Conservation (phyloP, 1,140 invertebrate genomes). For the Thereuonema tuberculata region DNA sequence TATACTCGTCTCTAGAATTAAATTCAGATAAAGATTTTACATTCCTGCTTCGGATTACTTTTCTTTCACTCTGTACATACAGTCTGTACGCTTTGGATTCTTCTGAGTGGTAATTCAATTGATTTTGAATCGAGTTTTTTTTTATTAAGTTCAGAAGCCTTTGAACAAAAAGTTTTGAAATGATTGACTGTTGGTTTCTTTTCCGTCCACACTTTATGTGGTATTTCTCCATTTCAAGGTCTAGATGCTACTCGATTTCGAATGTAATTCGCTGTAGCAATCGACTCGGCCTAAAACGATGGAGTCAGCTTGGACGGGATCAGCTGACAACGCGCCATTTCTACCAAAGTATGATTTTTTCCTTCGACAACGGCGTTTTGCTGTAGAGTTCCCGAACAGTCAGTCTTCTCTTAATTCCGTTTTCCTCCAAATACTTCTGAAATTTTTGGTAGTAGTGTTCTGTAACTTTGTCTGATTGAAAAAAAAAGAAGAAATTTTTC, state of each 20-base stretch:
- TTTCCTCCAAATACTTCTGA: constrained; percentile 14
- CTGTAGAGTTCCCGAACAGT: constrained; percentile 39
- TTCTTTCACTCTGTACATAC: too few species aligned
- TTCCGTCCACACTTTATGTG: not conserved
- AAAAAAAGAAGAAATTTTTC: constrained; percentile 5
- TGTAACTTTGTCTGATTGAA: constrained; percentile 3
- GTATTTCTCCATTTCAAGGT: not conserved
- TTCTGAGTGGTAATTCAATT: too few species aligned
- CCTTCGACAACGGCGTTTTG: too few species aligned
- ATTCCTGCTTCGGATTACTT: too few species aligned
- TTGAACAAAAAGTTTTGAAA: too few species aligned
- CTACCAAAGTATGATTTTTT: constrained; percentile 28
- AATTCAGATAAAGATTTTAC: too few species aligned
- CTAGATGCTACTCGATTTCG: constrained; percentile 13
- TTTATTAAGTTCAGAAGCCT: too few species aligned
- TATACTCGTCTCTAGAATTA: too few species aligned
- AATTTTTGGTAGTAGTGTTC: constrained; percentile 15
- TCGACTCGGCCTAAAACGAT: constrained; percentile 20
- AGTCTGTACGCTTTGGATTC: too few species aligned
- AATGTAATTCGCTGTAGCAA: constrained; percentile 17
- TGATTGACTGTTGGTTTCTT: constrained; percentile 6
- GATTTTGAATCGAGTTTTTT: too few species aligned
- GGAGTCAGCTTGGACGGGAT: constrained; percentile 11
- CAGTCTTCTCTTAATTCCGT: constrained; percentile 19
- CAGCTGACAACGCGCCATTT: constrained; percentile 27